These are phyloP conservation scores for Vombatus ursinus DNA, from an alignment of 2,113 vertebrate species.

Conservation along the genomic window DNA sequence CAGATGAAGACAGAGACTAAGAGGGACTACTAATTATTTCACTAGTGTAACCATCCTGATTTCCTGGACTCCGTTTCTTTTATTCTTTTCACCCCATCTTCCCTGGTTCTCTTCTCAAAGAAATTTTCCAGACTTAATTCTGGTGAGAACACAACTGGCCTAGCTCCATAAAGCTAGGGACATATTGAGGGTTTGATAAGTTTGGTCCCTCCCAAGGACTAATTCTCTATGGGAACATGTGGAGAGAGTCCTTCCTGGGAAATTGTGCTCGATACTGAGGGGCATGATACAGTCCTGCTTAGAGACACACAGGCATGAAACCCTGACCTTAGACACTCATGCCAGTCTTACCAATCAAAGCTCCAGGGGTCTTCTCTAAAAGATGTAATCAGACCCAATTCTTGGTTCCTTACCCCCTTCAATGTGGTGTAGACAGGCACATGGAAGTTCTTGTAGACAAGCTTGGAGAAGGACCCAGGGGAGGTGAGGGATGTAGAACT, in stretches of 20 bases:
- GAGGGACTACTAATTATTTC: neutral
- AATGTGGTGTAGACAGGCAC: slow-evolving; percentile 94
- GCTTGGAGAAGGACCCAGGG: slow-evolving; percentile 73
- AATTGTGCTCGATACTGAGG: neutral
- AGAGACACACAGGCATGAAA: neutral
- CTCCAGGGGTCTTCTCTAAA: neutral
- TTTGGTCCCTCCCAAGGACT: neutral
- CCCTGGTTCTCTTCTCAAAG: neutral
- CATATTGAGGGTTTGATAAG: neutral
- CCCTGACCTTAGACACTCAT: neutral
- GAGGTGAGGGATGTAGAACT: slow-evolving; percentile 54
- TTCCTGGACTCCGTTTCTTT: neutral
- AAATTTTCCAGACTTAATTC: neutral
- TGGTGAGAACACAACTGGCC: neutral
- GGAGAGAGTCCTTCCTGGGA: neutral
- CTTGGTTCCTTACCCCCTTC: slow-evolving; percentile 91
- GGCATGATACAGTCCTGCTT: neutral
- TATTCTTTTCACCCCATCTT: neutral
- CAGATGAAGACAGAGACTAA: neutral
- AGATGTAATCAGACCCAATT: neutral
- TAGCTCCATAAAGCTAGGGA: neutral
- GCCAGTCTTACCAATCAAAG: neutral
- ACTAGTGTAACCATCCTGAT: neutral
- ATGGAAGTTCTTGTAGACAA: slow-evolving; percentile 94
- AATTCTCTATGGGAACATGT: neutral